Conservation (phyloP, 2,888 invertebrate species). For the Altica lythri region DNA sequence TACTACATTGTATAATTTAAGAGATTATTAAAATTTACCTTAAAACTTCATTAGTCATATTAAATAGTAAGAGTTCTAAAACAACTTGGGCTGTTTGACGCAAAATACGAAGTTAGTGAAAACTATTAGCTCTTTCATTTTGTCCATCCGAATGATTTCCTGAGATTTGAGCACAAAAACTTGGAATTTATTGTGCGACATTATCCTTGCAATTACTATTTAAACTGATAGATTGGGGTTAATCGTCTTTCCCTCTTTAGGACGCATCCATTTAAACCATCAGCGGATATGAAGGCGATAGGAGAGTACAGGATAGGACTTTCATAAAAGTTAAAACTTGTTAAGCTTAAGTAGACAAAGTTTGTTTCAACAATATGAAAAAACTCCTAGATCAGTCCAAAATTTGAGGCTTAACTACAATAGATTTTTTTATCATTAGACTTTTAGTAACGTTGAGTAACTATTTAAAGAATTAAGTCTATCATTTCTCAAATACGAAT, state of each 20-base stretch:
- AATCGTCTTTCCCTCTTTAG: conserved; percentile 42
- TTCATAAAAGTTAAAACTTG: too few species aligned
- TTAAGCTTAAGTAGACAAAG: too few species aligned
- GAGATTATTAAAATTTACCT: neutral
- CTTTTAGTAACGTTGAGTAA: too few species aligned
- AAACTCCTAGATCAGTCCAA: too few species aligned
- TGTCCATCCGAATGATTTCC: conserved; percentile 4
- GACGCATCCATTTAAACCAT: conserved; percentile 37
- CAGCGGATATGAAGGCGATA: conserved; percentile 22
- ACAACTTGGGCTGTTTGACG: neutral
- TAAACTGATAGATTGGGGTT: conserved; percentile 47
- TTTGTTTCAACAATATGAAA: too few species aligned
- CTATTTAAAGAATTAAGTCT: too few species aligned
- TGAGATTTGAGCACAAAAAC: conserved; percentile 25
- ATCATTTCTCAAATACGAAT: too few species aligned
- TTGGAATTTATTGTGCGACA: conserved; percentile 40
- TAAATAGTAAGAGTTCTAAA: conserved; percentile 1
- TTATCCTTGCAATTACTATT: conserved; percentile 42
- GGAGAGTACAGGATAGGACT: conserved; percentile 13
- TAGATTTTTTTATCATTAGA: too few species aligned
- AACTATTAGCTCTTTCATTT: conserved; percentile 11
- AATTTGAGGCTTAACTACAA: too few species aligned
- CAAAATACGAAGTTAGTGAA: conserved; percentile 12
- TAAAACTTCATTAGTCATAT: neutral
- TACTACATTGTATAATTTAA: neutral